Percentiles rank a stretch among this genome's conserved stretches.
Evolutionary conservation across 2,113 vertebrate genomes (phyloP).

Genomic region (Oophaga pumilio): DNA sequence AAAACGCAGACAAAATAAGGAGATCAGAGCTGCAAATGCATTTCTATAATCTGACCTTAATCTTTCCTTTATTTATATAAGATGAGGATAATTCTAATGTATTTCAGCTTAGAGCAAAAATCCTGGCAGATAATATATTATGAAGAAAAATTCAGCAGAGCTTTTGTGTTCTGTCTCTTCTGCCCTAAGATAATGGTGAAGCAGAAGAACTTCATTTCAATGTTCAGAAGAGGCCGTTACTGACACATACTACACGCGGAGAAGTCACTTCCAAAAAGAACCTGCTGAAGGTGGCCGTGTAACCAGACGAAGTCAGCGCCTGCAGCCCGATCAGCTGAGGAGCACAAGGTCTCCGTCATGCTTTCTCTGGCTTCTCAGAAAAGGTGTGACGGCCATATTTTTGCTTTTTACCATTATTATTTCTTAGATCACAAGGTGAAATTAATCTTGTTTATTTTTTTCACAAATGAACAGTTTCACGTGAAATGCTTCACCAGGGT

Average conservation of each 20-base stretch:
- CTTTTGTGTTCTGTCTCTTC: not conserved
- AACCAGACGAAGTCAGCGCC: slow-evolving; percentile 17
- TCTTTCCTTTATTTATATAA: slow-evolving; percentile 47
- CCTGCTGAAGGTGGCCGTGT: slow-evolving; percentile 43
- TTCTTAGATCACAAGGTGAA: not conserved
- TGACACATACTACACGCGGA: not conserved
- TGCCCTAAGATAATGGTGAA: not conserved
- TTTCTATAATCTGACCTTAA: slow-evolving; percentile 50
- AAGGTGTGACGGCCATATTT: slow-evolving; percentile 47
- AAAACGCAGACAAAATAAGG: not conserved
- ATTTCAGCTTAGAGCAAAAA: slow-evolving; percentile 32
- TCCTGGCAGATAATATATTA: slow-evolving; percentile 2
- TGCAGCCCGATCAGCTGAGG: slow-evolving; percentile 15
- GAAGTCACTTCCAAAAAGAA: slow-evolving; percentile 44
- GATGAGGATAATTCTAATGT: slow-evolving; percentile 19
- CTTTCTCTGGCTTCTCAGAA: slow-evolving; percentile 43
- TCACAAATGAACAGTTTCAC: not conserved
- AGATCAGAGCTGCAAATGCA: slow-evolving; percentile 8
- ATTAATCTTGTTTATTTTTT: not conserved
- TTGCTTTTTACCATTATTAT: not conserved
- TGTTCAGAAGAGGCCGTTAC: not conserved
- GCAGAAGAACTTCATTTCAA: not conserved
- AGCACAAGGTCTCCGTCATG: slow-evolving; percentile 55
- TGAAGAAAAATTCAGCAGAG: not conserved
- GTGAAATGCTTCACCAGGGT: not conserved